Evolutionary conservation across 37 sponge, comb jelly and placozoan genomes (phyloP), one percentile per base, ranked within the genome.

Genomic region (Spongilla lacustris): DNA sequence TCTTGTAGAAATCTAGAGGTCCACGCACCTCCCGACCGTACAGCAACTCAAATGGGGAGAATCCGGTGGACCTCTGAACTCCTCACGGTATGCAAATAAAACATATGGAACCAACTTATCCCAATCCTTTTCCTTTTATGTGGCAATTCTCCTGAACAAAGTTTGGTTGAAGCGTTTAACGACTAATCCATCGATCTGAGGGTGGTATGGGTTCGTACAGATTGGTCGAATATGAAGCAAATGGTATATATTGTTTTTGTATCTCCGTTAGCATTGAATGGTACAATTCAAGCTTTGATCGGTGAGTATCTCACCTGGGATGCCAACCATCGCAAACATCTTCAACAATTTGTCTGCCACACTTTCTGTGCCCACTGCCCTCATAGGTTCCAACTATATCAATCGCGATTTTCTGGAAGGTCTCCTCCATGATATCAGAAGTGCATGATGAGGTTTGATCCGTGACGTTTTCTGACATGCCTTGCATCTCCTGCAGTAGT

Each of bases 181-280:
- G 10, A 86, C 87, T 66, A 86, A 36, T 22, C 87, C 87, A 34
- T 86, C 77, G 24, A 77, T 84, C 72, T 84, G 85, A 9, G 77
- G 85, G 36, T 84, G 85, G 77, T 84, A 84, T 1, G 87, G 87
- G 46, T 48, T 72, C 13, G 80, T 86, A 36, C 41, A 23, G 58
- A 80, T 80, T 0, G 68, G 81, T 29, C 70, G 49, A 41, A 87
- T 41, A 17, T n/a, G 66, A 21, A 87, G 33, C 25, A 80, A 22
- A n/a, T n/a, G n/a, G n/a, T n/a, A n/a, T n/a, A n/a, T n/a, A n/a
- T n/a, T n/a, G n/a, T 32, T 27, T 24, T 36, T 86, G 77, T 3
- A 86, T 22, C 66, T 86, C 87, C 5, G 19, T 17, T 46, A 86
- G 27, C 33, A 68, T 21, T 48, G 34, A 58, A 30, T 36, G 4